Base-by-base conservation (phyloP, 2,888 invertebrate species). In the Sinotaia quadrata region DNA sequence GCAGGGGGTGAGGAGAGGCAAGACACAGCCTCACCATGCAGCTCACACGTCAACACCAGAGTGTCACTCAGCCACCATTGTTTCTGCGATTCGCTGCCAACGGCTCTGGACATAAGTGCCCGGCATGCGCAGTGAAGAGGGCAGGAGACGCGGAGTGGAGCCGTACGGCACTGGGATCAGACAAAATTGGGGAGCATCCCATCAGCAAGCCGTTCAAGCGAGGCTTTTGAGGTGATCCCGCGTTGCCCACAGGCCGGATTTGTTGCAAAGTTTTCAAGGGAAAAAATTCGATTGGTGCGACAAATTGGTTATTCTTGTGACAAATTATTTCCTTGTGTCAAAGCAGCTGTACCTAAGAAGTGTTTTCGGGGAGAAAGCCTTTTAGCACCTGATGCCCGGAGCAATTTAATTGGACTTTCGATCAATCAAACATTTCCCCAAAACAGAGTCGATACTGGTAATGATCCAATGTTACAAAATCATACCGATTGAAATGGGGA, bases 201-300 rank as follows among this genome's bases (percentile, higher is more conserved):
- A 62, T 62, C 63, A 52, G 52, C 63, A 63, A 63, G 63, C 63
- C 63, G 54, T 36, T 63, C 41, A 54, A 21, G 37, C 63, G 41
- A 24, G 63, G 31, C 63, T 62, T 63, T 63, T 31, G 52, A 63
- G 37, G 41, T 41, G 44, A 63, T 63, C 63, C n/a, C 18, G 12
- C 37, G 21, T 10, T 37, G 58, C 58, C 58, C 37, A 58, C 37
- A 36, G 58, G 58, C 34, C 27, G 36, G 21, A 24, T 51, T 54
- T 24, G 24, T 54, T 24, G 4, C 15, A 15, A 36, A 15, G n/a
- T 54, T 63, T 36, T 34, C 36, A 47, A 63, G 54, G 41, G 63
- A 27, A 54, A n/a, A 63, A 41, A 54, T 54, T 63, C 63, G 54
- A 63, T 63, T 52, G 37, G 41, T 29, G 37, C 24, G 37, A 51